Percentiles rank a stretch among this genome's conserved stretches.
Conservation (phyloP, 2,888 invertebrate genomes). For the Scaptodrosophila latifasciaeformis region DNA sequence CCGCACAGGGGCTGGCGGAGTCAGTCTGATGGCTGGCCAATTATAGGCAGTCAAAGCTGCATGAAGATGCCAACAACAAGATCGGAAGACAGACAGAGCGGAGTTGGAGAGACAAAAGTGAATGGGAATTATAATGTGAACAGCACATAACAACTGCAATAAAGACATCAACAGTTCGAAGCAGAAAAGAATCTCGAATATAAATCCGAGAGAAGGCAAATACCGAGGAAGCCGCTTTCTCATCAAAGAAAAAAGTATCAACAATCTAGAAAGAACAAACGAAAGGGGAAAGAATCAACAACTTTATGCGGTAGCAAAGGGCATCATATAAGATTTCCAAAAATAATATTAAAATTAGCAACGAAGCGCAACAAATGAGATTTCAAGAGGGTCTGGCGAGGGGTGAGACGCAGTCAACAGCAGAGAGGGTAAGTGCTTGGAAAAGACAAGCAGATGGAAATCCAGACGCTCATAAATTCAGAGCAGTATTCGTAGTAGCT, state of each 20-base stretch:
- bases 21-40: slow-evolving; percentile 35
- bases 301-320: slow-evolving; percentile 31
- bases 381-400: slow-evolving; percentile 20
- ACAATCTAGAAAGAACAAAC: neutral
- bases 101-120: slow-evolving; percentile 16
- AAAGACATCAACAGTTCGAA: slow-evolving; percentile 66
- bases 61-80: slow-evolving; percentile 51
- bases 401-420: no score
- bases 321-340: slow-evolving; percentile 62
- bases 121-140: slow-evolving; percentile 59
- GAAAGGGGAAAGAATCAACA: slow-evolving; percentile 6
- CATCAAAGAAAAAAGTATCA: neutral
- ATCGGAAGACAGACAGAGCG: slow-evolving; percentile 28
- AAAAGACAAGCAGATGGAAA: neutral
- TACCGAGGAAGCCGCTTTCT: neutral
- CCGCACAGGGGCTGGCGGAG: slow-evolving; percentile 19
- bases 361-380: slow-evolving; percentile 65
- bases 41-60: slow-evolving; percentile 61
- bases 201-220: slow-evolving; percentile 6
- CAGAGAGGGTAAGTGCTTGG: no score
- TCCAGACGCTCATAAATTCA: neutral
- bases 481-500: neutral
- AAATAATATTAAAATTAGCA: slow-evolving; percentile 69
- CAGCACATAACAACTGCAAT: slow-evolving; percentile 48
- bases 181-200: slow-evolving; percentile 8